A percentile compares a stretch with the other conserved stretches of the same genome.
Evolutionary conservation across 1,140 invertebrate genomes (phyloP).

Genomic region (Calliphora vicina): DNA sequence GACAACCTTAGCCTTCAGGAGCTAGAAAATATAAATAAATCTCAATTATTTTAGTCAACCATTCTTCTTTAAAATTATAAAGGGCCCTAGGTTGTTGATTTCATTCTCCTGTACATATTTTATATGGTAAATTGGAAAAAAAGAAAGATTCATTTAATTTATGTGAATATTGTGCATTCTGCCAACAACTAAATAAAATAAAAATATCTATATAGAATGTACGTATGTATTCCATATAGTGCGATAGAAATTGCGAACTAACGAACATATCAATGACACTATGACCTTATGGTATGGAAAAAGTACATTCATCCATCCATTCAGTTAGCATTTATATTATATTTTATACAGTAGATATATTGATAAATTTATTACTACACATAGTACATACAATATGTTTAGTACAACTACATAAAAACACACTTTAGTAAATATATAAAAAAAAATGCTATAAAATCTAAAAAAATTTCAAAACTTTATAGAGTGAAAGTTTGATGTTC

Average conservation of each 20-base stretch:
- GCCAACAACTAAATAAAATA: too few relatives aligned
- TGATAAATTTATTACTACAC: not conserved
- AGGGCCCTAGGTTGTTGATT: not conserved
- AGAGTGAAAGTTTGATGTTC: not conserved
- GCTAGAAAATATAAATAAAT: not conserved
- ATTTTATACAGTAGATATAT: not conserved
- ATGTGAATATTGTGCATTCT: not conserved
- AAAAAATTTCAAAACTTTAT: not conserved
- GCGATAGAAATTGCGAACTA: not conserved
- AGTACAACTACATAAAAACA: too few relatives aligned
- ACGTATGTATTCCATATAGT: not conserved
- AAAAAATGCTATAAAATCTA: not conserved
- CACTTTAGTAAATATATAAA: not conserved
- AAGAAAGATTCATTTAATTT: not conserved
- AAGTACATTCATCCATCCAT: not conserved
- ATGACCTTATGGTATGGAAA: not conserved
- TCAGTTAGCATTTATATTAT: too few relatives aligned
- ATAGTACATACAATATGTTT: not conserved
- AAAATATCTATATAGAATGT: not conserved
- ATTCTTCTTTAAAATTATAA: too few relatives aligned
- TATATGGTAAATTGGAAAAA: not conserved
- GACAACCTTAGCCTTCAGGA: not conserved
- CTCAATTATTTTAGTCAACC: too few relatives aligned
- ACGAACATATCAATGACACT: not conserved
- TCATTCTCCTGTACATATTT: not conserved